Conservation (phyloP, 2,797 vertebrate species). For the Coreius guichenoti region DNA sequence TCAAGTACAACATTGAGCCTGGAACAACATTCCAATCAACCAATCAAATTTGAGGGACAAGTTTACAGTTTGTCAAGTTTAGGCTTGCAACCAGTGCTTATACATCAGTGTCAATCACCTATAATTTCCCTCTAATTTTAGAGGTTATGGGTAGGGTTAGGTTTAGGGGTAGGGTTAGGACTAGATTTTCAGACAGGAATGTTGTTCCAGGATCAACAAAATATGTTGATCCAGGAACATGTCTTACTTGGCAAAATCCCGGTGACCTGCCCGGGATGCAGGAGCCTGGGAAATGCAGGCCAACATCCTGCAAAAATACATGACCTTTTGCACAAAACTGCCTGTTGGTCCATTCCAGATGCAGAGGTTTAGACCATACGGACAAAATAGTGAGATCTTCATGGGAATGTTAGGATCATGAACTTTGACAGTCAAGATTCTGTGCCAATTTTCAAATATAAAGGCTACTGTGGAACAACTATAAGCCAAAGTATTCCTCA, state of each 20-base stretch:
- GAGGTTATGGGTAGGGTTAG: background rate
- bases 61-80: background rate
- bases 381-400: background rate
- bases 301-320: background rate
- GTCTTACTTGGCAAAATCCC: background rate
- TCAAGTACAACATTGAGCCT: background rate
- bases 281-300: constrained; percentile 38
- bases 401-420: constrained; percentile 18
- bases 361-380: background rate
- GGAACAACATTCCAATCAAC: background rate
- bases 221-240: background rate
- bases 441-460: background rate
- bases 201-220: background rate
- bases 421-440: background rate
- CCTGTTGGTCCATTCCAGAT: background rate
- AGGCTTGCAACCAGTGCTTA: too few relatives aligned
- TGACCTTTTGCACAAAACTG: background rate
- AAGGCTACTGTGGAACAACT: background rate
- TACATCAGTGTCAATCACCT: background rate
- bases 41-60: background rate
- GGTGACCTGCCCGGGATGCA: constrained; percentile 65
- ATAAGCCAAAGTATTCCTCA: background rate
- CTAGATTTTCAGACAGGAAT: background rate
- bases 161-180: background rate
- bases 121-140: background rate